Evolutionary conservation across 2,113 vertebrate genomes (phyloP).

Genomic region (Catagonus wagneri): DNA sequence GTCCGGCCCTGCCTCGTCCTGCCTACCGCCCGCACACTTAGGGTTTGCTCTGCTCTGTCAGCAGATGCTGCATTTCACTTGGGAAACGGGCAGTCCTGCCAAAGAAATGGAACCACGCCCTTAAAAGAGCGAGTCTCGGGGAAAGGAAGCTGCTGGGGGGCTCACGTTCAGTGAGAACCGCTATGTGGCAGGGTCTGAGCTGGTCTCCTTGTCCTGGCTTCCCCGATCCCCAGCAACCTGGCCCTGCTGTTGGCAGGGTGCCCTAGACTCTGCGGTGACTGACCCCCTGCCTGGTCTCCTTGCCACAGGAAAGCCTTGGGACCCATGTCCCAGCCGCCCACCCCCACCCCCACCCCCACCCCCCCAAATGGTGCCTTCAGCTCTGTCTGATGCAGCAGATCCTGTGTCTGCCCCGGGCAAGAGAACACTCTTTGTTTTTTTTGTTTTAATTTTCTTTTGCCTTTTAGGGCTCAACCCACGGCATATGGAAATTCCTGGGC

Average conservation of each 20-base stretch:
- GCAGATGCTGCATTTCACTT: rapidly evolving
- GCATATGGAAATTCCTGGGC: too few relatives aligned
- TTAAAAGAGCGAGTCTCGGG: rapidly evolving
- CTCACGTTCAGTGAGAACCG: rapidly evolving
- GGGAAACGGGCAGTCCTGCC: not conserved
- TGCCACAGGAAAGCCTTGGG: rapidly evolving
- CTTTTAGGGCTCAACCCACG: too few relatives aligned
- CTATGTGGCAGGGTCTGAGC: rapidly evolving
- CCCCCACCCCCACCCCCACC: too few relatives aligned
- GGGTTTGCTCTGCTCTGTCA: not conserved
- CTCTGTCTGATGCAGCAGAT: not conserved
- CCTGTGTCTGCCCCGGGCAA: rapidly evolving
- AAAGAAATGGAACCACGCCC: not conserved
- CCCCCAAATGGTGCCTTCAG: rapidly evolving
- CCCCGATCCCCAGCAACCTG: not conserved
- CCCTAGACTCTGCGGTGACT: too few relatives aligned
- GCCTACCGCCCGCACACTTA: rapidly evolving
- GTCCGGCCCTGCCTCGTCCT: rapidly evolving
- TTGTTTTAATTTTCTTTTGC: too few relatives aligned
- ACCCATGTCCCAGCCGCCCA: rapidly evolving
- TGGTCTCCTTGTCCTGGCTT: rapidly evolving
- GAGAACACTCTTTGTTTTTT: not conserved
- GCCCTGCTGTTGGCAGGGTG: rapidly evolving
- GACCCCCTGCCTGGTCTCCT: not conserved
- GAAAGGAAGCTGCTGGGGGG: rapidly evolving